phyloP scores from a whole-genome alignment of 2,888 invertebrate genomes.

The Phyllotreta striolata region DNA sequence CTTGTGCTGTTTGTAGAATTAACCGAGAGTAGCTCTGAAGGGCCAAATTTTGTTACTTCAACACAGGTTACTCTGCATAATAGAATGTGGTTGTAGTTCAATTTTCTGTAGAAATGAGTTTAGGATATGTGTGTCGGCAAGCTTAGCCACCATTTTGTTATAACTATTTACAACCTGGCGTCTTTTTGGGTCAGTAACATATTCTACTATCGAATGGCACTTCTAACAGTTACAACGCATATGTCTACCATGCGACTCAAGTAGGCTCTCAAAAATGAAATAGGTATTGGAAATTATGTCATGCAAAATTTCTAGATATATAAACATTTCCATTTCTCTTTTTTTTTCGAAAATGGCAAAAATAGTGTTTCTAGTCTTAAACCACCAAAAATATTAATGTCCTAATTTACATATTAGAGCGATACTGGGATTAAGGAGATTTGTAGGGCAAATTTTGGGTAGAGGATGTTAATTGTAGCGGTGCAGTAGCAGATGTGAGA shows the following conservation, averaged over 20 bases:
- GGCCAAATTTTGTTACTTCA: too few relatives aligned
- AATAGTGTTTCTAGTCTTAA: slow-evolving; percentile 43
- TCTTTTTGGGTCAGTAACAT: slow-evolving; percentile 63
- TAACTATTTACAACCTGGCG: slow-evolving; percentile 45
- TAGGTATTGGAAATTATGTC: slow-evolving; percentile 38
- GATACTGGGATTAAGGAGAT: slow-evolving; percentile 35
- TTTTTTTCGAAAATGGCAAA: slow-evolving; percentile 38
- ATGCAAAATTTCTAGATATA: slow-evolving; percentile 41
- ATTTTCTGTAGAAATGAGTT: too few relatives aligned
- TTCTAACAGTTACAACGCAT: slow-evolving; percentile 59
- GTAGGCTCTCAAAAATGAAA: slow-evolving; percentile 54
- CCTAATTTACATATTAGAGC: slow-evolving; percentile 30
- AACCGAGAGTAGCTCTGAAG: too few relatives aligned
- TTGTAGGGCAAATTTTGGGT: slow-evolving; percentile 33
- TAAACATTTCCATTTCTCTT: slow-evolving; percentile 29
- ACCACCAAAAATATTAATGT: slow-evolving; percentile 45
- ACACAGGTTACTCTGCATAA: too few relatives aligned
- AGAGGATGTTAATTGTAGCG: slow-evolving; percentile 49
- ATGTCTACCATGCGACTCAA: slow-evolving; percentile 61
- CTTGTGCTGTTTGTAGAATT: too few relatives aligned
- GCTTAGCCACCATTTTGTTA: slow-evolving; percentile 7
- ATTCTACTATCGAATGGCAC: slow-evolving; percentile 60
- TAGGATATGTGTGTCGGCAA: background rate
- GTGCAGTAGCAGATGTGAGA: slow-evolving; percentile 56
- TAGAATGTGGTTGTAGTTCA: too few relatives aligned